Evolutionary conservation across 2,113 vertebrate species (phyloP), one percentile per base, ranked within the genome.

Genomic region (Alaudala cheleensis): DNA sequence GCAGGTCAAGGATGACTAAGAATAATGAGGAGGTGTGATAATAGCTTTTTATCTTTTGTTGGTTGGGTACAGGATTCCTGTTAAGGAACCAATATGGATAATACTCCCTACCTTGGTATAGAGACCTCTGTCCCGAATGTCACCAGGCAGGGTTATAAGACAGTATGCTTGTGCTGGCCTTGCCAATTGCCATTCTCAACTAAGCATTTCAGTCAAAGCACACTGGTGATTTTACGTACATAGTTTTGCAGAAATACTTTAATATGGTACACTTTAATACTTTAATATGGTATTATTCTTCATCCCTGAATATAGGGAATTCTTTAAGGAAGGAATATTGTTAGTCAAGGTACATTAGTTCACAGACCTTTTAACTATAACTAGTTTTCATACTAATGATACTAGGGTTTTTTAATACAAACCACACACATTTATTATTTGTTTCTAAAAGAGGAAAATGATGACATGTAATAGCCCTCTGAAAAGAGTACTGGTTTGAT

Each of bases 21-120:
- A 34, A 40, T 40, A 33, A 6, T 14, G 47, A 29, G 17, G 3
- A n/a, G 13, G 1, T 37, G 9, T 19, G 6, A 20, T 60, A 31
- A 53, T 20, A 54, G 17, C 8, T 37, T 57, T 61, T 45, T 33
- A 5, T 11, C 14, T 45, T 54, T 6, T 16, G 9, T 56, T 51
- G 15, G 10, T 60, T 71, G 71, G 23, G 31, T 56, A 22, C 9
- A 65, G 47, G 80, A 51, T 34, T 29, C 15, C 40, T 69, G 2
- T 65, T 64, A 50, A 31, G 45, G 60, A 87, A 10, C 20, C 22
- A 22, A 1, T 5, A 0, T 19, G 37, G 34, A 2, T 57, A 33
- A 16, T 53, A 6, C 11, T 34, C 24, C 2, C 1, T 69, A 6
- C 16, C 6, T 74, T 44, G 53, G 0, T 19, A 0, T 10, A 14